phyloP scores from a whole-genome alignment of 2,113 vertebrate species.

The Cynocephalus volans region DNA sequence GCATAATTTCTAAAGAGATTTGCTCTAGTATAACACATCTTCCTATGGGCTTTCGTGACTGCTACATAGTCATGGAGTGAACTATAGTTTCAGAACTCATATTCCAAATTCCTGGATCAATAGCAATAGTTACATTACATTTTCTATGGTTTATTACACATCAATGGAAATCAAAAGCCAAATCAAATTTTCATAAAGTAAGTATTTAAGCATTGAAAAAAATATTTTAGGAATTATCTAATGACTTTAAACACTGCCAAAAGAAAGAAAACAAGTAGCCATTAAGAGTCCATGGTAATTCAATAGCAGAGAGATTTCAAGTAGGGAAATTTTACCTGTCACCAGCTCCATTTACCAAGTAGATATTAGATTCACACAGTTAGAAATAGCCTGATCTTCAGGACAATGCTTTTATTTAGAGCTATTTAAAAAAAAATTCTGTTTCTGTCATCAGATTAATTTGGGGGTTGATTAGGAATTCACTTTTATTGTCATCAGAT shows the following conservation, averaged over 20 bases:
- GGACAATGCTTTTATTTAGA: background rate
- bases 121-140: background rate
- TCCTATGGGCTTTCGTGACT: background rate
- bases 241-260: background rate
- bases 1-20: slow-evolving; percentile 44
- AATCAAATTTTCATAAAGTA: background rate
- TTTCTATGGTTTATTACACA: background rate
- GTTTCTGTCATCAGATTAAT: background rate
- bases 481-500: background rate
- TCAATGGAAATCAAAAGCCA: background rate
- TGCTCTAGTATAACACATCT: background rate
- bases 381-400: background rate
- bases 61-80: background rate
- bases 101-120: background rate
- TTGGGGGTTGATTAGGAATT: background rate
- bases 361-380: background rate
- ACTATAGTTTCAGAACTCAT: background rate
- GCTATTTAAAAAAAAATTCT: background rate
- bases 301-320: background rate
- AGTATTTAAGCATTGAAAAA: background rate
- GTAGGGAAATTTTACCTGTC: background rate
- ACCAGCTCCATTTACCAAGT: background rate
- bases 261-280: background rate
- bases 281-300: background rate
- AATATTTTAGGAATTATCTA: background rate